Evolutionary conservation across 2,797 vertebrate genomes (phyloP).

Genomic region (Phylloscopus collybita): DNA sequence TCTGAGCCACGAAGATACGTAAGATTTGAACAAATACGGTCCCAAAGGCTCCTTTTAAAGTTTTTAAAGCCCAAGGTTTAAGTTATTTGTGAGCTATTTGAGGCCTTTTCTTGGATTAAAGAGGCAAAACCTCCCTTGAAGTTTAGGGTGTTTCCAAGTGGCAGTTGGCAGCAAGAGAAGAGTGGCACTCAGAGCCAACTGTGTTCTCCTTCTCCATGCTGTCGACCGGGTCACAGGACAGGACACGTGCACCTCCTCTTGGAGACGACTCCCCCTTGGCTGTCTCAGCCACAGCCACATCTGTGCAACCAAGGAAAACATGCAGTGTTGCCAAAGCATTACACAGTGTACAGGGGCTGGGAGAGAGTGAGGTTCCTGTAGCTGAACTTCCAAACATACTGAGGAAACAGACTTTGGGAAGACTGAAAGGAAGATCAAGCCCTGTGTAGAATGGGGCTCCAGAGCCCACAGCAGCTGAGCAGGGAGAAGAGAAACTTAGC

Average conservation of each 20-base stretch:
- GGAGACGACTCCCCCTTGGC: background rate
- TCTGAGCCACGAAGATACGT: fast-evolving
- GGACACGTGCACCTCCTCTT: fast-evolving
- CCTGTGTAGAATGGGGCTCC: background rate
- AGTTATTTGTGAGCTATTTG: background rate
- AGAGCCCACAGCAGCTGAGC: background rate
- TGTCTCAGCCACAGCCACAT: background rate
- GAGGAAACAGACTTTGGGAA: background rate
- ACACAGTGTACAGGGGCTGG: background rate
- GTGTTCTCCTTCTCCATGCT: background rate
- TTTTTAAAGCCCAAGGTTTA: background rate
- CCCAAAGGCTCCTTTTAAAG: background rate
- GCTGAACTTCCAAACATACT: background rate
- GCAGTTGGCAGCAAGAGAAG: background rate
- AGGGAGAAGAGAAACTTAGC: background rate
- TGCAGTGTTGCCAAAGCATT: background rate
- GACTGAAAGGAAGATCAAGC: background rate
- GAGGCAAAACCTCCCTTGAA: background rate
- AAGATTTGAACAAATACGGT: background rate
- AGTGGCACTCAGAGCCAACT: background rate
- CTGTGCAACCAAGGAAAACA: background rate
- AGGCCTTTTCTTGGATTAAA: background rate
- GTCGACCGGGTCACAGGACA: background rate
- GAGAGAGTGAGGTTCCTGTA: background rate
- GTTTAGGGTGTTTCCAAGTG: background rate